Evolutionary conservation across 1,140 invertebrate genomes (phyloP), one percentile per base, ranked within the genome.

Genomic region (Thaumatotibia leucotreta): DNA sequence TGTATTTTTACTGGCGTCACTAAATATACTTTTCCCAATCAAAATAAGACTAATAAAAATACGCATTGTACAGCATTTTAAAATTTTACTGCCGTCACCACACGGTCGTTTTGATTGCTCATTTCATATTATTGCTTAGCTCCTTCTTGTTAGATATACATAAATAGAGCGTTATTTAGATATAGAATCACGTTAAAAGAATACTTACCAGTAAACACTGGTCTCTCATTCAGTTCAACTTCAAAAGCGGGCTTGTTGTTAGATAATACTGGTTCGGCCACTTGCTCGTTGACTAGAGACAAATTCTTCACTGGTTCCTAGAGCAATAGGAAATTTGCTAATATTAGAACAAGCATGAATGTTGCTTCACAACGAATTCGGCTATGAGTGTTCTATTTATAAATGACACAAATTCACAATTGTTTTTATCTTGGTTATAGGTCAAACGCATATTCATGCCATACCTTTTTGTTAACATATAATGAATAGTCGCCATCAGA

Each of bases 171-270:
- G n/a, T n/a, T n/a, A n/a, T n/a, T n/a, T n/a, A n/a, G n/a, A n/a
- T n/a, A n/a, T n/a, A n/a, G n/a, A n/a, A n/a, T n/a, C n/a, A n/a
- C n/a, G n/a, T n/a, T 39, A 9, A 20, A n/a, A 24, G 5, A 63
- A 67, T 14, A 50, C 31, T 64, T 73, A 86, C 84, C 84, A 69
- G 82, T 75, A 71, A 87, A 87, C n/a, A 77, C 67, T 11, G 79
- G 82, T 54, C 75, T 75, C 63, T 84, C 79, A 65, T 72, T 76
- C 8, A 61, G 39, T 23, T 80, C 83, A 61, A 61, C 62, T 22
- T 82, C 80, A 24, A 73, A 49, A 39, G 73, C 67, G 71, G 67
- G 49, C 62, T 79, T 82, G 49, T 77, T 79, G 49, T 77, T 79
- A 1, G 68, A 65, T 33, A 67, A 61, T 10, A 24, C 67, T 11